Base-by-base conservation (phyloP, 2,888 invertebrate genomes). In the Drosophila macrospina region DNA sequence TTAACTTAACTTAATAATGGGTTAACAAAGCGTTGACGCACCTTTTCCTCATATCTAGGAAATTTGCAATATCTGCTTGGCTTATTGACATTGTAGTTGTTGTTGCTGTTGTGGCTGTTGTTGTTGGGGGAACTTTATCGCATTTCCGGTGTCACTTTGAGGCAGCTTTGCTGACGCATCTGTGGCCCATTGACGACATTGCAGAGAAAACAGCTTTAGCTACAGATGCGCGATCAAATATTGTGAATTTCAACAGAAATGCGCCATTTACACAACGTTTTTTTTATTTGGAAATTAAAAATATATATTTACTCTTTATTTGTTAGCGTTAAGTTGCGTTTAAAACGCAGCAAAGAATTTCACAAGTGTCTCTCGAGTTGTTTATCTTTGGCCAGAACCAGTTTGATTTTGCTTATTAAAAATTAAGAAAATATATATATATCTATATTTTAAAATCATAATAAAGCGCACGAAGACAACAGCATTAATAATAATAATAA, bases 141-240 rank as follows among this genome's bases (percentile, higher is more conserved):
- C 74, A 74, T 74, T 74, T 74, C 74, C 74, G 74, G 50, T 36
- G 42, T 44, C 39, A 71, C 39, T 67, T 55, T 34, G 60, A 62
- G 52, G 42, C 44, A 54, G 36, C 59, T 45, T 44, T 55, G 76
- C 68, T 84, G 82, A 84, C 84, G 74, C 82, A 82, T 79, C 64
- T 63, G 24, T 34, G 42, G 30, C 57, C 42, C 61, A 63, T 63
- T 74, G 75, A 75, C 74, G 75, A 59, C 68, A 75, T 61, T 75
- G 75, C 75, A 39, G 75, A 64, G 75, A 74, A 75, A 75, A 63
- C 54, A 54, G 51, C 73, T 54, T 57, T 13, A 65, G 57, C 60
- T 6, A 36, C 65, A 74, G 71, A 74, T 74, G 66, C 28, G 52
- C 26, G 47, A 59, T 70, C 71, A 74, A 74, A 74, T 47, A 74